Conservation (phyloP, 2,113 vertebrate species). For the Candoia aspera region DNA sequence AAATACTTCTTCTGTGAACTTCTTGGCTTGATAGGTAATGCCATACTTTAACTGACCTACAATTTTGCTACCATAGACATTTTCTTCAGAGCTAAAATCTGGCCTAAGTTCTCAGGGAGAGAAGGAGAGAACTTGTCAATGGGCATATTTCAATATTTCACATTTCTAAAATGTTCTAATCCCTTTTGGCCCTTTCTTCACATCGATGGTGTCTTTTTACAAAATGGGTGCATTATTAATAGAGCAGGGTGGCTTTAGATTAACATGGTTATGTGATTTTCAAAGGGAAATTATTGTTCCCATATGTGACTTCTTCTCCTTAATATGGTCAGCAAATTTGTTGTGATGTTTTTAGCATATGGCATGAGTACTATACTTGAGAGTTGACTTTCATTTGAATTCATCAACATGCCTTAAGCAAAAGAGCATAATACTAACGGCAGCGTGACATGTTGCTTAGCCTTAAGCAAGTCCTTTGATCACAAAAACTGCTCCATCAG, state of each 20-base stretch:
- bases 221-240: slow-evolving; percentile 48
- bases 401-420: slow-evolving; percentile 54
- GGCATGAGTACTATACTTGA: slow-evolving; percentile 56
- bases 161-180: slow-evolving; percentile 6
- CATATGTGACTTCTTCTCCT: slow-evolving; percentile 63
- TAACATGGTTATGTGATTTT: slow-evolving; percentile 62
- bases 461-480: slow-evolving; percentile 16
- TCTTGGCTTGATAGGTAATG: background rate
- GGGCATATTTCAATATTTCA: background rate
- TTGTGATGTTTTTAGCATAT: slow-evolving; percentile 66
- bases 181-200: background rate
- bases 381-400: slow-evolving; percentile 63
- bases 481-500: slow-evolving; percentile 1
- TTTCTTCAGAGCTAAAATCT: slow-evolving; percentile 51
- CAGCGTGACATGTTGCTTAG: slow-evolving; percentile 53
- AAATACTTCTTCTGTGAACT: background rate
- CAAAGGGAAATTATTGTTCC: slow-evolving; percentile 65
- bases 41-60: slow-evolving; percentile 15
- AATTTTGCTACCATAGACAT: slow-evolving; percentile 22
- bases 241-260: slow-evolving; percentile 59
- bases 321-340: slow-evolving; percentile 58
- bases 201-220: background rate
- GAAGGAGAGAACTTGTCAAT: slow-evolving; percentile 1
- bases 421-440: slow-evolving; percentile 49
- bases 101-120: slow-evolving; percentile 2